Evolutionary conservation across 1,140 invertebrate species (phyloP), one percentile per base, ranked within the genome.

Genomic region (Hylaeus anthracinus): DNA sequence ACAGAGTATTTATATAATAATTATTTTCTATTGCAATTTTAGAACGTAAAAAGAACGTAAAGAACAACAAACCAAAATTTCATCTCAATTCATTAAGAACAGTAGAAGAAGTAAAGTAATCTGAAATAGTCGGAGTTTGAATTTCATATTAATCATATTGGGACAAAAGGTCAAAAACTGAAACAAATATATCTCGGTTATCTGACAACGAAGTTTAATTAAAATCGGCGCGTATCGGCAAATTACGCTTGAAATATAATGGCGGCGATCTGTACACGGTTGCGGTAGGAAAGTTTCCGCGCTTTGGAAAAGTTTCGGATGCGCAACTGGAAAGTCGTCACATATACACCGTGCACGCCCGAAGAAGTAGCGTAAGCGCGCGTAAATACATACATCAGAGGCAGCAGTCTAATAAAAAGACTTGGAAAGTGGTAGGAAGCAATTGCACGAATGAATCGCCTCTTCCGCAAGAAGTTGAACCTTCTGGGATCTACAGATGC

Each of bases 351-450:
- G 41, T 72, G 48, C 69, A 58, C 48, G 66, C 39, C 53, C 63
- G 67, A 66, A 37, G 43, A 78, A 58, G 65, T 61, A 65, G 45
- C 56, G 69, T 73, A 84, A 83, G 72, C 60, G 70, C 70, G 73
- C 71, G 69, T 82, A 67, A 81, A n/a, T 55, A 12, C 1, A 67
- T 45, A 82, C 74, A 82, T 85, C 71, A 86, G 85, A 86, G 69
- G 69, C 74, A 58, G 60, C 58, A 74, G 48, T 61, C 69, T 86
- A 79, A 78, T 82, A 85, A 86, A 85, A 67, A 67, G 65, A 26
- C n/a, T 15, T 5, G 45, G 43, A 53, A 48, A 26, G n/a, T 55
- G 37, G 14, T 45, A 37, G n/a, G 48, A 45, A 45, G n/a, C 67
- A 61, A 26, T 37, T 8, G 37, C 72, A 14, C 26, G 70, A 81